Conservation (phyloP, 2,797 vertebrate species). For the Pampus argenteus region DNA sequence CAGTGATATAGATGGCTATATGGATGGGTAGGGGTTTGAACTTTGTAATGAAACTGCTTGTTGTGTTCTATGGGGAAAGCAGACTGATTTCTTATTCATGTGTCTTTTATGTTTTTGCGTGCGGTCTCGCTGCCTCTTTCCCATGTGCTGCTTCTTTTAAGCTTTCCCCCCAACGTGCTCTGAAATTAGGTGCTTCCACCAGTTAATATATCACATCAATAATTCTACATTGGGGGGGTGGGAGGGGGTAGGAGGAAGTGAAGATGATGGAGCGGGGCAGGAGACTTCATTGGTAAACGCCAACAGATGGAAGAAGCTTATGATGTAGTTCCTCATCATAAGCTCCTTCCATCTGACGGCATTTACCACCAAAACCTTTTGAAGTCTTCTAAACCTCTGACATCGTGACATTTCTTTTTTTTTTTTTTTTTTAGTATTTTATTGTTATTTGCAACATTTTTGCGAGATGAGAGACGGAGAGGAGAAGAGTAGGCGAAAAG, state of each 20-base stretch:
- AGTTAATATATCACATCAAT: constrained; percentile 42
- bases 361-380: constrained; percentile 9
- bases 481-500: constrained; percentile 7
- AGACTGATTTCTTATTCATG: constrained; percentile 29
- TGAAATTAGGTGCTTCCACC: constrained; percentile 40
- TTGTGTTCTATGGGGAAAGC: not conserved
- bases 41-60: not conserved
- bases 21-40: not conserved
- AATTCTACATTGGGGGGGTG: constrained; percentile 24
- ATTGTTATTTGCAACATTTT: not conserved
- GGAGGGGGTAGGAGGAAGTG: constrained; percentile 5
- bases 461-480: constrained; percentile 7
- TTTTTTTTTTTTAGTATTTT: not conserved
- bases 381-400: not conserved
- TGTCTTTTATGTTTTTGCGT: constrained; percentile 40
- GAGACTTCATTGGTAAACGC: no score
- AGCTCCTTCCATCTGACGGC: not conserved
- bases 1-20: no score
- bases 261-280: constrained; percentile 1
- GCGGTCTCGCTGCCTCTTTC: constrained; percentile 21
- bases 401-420: not conserved
- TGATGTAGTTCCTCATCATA: no score
- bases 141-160: constrained; percentile 24
- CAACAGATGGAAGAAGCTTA: no score
- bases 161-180: constrained; percentile 29